Base-by-base conservation (phyloP, 2,888 invertebrate species). In the Marronus borbonicus region DNA sequence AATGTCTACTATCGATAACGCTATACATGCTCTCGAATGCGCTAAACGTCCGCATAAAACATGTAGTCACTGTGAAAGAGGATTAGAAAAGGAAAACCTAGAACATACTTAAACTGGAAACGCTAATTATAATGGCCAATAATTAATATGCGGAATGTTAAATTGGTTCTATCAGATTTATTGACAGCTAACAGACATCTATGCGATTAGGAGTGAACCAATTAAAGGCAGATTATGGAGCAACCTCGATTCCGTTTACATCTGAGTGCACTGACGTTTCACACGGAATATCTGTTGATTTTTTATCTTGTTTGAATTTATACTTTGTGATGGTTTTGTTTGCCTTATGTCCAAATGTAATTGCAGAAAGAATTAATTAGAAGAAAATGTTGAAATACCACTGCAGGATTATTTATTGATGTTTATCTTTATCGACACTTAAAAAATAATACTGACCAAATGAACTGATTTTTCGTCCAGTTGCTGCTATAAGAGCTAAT, bases 141-240 rank as follows among this genome's bases (percentile, higher is more conserved):
- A 50, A 68, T 68, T 68, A 60, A 74, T 60, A 74, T 74, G 49
- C 72, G 72, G 72, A 74, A 74, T 74, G 39, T 74, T 74, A 74
- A 74, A 74, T 74, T 44, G 60, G 60, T 60, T 60, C 60, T 74
- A 74, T 60, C 72, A 74, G 28, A 62, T 74, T 60, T 74, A 74
- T 74, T 74, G 72, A 74, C 72, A 74, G 72, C 24, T 74, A 60
- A 74, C 72, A 74, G 72, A 60, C 60, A 74, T 74, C 39, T 44
- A 2, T 60, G 12, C 44, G 72, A 74, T 74, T 74, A 74, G 60
- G 44, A 44, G 60, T 10, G 60, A 44, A 60, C 72, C 60, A 74
- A 74, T 74, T 74, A 70, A 70, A 70, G 70, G 49, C 58, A 70
- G 70, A 74, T 74, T 74, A 74, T 60, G 60, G 49, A 24, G 60